These are phyloP conservation scores for Ornithoptera alexandrae DNA, from an alignment of 2,888 invertebrate genomes.

Conservation along the genomic window DNA sequence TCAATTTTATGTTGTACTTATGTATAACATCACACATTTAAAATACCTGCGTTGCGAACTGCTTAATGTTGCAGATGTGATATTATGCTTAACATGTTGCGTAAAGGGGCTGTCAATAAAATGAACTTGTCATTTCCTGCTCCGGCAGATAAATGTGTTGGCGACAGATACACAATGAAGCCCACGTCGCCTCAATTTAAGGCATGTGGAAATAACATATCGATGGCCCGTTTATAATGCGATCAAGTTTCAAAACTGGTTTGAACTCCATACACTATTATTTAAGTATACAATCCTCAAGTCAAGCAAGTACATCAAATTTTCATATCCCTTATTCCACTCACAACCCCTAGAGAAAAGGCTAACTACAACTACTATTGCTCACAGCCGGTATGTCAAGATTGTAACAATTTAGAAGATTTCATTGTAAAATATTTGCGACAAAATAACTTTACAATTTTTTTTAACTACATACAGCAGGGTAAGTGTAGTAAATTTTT, in stretches of 20 bases:
- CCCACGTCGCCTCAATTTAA: constrained; percentile 34
- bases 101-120: constrained; percentile 46
- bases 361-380: neutral
- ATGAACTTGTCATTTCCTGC: constrained; percentile 50
- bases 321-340: neutral
- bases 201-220: constrained; percentile 20
- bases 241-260: neutral
- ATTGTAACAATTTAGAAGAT: neutral
- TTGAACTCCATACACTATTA: neutral
- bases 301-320: neutral
- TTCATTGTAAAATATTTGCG: neutral
- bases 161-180: constrained; percentile 40
- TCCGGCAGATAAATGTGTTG: constrained; percentile 46
- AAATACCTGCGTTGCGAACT: neutral
- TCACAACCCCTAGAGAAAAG: too few relatives aligned
- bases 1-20: neutral
- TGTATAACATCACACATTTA: neutral
- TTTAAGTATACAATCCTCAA: too few relatives aligned
- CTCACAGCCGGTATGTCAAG: neutral
- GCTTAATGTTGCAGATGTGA: constrained; percentile 6
- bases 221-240: constrained; percentile 7
- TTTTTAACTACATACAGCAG: too few relatives aligned
- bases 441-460: neutral
- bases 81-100: constrained; percentile 32
- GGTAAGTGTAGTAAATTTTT: too few relatives aligned